Evolutionary conservation across 2,888 invertebrate genomes (phyloP).

Genomic region (Ochlodes sylvanus): DNA sequence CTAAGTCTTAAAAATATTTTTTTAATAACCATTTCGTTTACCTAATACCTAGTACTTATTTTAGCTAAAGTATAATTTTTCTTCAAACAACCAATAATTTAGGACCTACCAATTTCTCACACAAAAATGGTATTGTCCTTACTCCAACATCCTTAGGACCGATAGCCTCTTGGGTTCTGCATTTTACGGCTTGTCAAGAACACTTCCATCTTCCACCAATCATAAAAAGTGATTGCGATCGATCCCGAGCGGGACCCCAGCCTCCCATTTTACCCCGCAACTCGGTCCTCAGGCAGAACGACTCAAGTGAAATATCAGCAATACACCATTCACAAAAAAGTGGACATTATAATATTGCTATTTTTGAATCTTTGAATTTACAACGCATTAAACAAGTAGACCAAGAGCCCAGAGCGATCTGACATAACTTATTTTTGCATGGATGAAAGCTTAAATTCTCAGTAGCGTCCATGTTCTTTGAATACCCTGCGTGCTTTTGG

Average conservation of each 20-base stretch:
- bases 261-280: constrained; percentile 10
- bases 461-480: no score
- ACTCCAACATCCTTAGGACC: neutral
- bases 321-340: neutral
- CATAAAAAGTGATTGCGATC: constrained; percentile 48
- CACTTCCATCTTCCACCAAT: constrained; percentile 54
- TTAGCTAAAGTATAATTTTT: no score
- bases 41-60: no score
- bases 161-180: constrained; percentile 43
- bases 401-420: no score
- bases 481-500: no score
- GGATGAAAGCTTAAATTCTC: no score
- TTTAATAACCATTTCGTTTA: no score
- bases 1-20: no score
- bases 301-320: constrained; percentile 19
- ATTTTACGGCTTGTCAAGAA: constrained; percentile 63
- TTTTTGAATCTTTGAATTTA: no score
- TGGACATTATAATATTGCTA: no score
- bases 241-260: constrained; percentile 47
- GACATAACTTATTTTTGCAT: no score
- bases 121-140: neutral
- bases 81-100: neutral
- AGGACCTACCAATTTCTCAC: neutral
- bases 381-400: no score
- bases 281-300: constrained; percentile 38